A percentile compares a stretch with the other conserved stretches of the same genome.
phyloP scores from a whole-genome alignment of 1,140 invertebrate species.

The Acromyrmex charruanus region DNA sequence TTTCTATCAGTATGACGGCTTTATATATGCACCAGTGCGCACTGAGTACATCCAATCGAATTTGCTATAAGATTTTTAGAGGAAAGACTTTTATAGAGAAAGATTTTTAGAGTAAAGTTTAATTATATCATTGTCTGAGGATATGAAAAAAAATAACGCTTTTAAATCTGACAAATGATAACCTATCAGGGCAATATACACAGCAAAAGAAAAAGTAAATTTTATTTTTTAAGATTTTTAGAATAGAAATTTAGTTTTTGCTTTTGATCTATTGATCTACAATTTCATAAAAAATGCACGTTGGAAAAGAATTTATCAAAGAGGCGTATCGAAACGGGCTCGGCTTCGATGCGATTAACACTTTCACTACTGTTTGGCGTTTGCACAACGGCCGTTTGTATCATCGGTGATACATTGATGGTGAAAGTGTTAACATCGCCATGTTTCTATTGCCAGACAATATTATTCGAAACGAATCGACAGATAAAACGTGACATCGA shows the following conservation, averaged over 20 bases:
- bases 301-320: slow-evolving; percentile 13
- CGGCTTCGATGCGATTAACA: slow-evolving; percentile 23
- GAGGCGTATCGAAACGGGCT: not conserved
- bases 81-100: not conserved
- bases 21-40: no score
- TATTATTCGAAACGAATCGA: slow-evolving; percentile 51
- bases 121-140: not conserved
- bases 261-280: not conserved
- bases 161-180: not conserved
- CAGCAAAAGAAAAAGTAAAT: not conserved
- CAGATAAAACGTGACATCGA: slow-evolving; percentile 44
- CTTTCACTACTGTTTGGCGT: slow-evolving; percentile 46
- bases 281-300: not conserved
- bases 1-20: no score
- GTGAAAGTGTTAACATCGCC: slow-evolving; percentile 48
- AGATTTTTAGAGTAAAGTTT: not conserved
- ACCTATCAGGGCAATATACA: no score
- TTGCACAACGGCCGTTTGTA: slow-evolving; percentile 41
- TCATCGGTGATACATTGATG: slow-evolving; percentile 41
- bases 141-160: not conserved
- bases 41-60: no score
- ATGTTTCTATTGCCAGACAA: slow-evolving; percentile 47
- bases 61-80: no score
- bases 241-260: not conserved
- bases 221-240: not conserved